Evolutionary conservation across 2,113 vertebrate genomes (phyloP).

Genomic region (Phaetusa simplex): DNA sequence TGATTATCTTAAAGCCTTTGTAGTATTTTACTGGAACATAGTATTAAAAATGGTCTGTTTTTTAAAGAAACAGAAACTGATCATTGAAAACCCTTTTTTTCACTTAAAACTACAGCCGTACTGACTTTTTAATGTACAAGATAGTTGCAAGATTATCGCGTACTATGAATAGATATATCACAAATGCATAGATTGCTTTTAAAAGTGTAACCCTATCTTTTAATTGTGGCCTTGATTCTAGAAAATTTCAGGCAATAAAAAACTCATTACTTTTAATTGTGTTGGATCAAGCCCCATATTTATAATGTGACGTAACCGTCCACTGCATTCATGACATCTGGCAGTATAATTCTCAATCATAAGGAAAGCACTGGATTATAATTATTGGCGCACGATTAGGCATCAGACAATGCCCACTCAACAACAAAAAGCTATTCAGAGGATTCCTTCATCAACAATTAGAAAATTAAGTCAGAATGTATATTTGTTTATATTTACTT

Average conservation of each 20-base stretch:
- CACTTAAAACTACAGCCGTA: background rate
- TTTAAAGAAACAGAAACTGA: background rate
- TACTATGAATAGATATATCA: background rate
- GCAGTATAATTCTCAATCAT: background rate
- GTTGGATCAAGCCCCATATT: background rate
- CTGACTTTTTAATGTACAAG: background rate
- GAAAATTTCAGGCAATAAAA: constrained; percentile 34
- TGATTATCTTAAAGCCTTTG: background rate
- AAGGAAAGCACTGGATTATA: background rate
- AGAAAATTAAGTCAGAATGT: background rate
- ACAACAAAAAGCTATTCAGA: background rate
- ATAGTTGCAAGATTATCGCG: background rate
- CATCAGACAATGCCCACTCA: background rate
- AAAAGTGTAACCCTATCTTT: background rate
- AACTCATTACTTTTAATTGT: constrained; percentile 15
- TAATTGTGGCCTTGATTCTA: constrained; percentile 7
- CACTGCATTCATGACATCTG: constrained; percentile 14
- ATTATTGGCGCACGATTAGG: background rate
- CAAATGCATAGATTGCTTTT: background rate
- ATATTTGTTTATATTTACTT: background rate
- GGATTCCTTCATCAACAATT: background rate
- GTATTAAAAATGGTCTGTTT: background rate
- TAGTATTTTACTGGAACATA: background rate
- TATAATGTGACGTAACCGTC: constrained; percentile 19
- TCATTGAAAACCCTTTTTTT: background rate